Evolutionary conservation across 2,888 invertebrate genomes (phyloP).

Genomic region (Myopa testacea): DNA sequence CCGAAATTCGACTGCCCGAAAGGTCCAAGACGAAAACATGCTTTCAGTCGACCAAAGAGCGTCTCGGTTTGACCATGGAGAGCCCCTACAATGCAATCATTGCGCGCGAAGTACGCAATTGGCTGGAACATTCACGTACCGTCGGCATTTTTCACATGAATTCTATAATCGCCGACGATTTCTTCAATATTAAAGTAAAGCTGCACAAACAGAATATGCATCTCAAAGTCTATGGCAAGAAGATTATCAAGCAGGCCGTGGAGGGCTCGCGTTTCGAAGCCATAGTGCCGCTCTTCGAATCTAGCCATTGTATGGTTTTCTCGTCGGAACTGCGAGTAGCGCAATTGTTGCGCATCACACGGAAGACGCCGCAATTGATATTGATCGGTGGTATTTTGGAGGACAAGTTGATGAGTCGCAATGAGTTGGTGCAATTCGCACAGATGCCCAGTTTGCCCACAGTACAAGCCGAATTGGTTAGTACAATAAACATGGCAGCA

Average conservation of each 20-base stretch:
- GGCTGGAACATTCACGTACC: constrained; percentile 79
- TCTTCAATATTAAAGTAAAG: constrained; percentile 74
- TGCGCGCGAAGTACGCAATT: constrained; percentile 77
- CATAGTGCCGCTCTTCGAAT: constrained; percentile 74
- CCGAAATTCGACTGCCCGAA: constrained; percentile 74
- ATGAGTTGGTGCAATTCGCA: constrained; percentile 77
- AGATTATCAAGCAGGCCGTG: constrained; percentile 76
- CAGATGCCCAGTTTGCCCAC: constrained; percentile 75
- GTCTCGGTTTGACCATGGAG: constrained; percentile 66
- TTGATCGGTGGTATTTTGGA: constrained; percentile 84
- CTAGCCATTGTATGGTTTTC: constrained; percentile 77
- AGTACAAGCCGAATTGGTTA: constrained; percentile 77
- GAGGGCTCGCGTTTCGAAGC: constrained; percentile 77
- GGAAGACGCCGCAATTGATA: constrained; percentile 78
- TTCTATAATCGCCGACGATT: constrained; percentile 75
- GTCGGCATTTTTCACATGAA: constrained; percentile 80
- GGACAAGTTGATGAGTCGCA: constrained; percentile 75
- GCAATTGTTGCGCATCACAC: constrained; percentile 75
- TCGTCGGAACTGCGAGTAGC: constrained; percentile 75
- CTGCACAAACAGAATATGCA: constrained; percentile 78
- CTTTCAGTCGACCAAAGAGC: constrained; percentile 56
- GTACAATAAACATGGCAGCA: constrained; percentile 76
- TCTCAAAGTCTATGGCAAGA: constrained; percentile 75
- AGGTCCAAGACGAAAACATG: constrained; percentile 72
- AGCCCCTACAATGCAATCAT: constrained; percentile 81